These are phyloP conservation scores for Bothrops alternatus DNA, from an alignment of 2,797 vertebrate species.

Conservation along the genomic window DNA sequence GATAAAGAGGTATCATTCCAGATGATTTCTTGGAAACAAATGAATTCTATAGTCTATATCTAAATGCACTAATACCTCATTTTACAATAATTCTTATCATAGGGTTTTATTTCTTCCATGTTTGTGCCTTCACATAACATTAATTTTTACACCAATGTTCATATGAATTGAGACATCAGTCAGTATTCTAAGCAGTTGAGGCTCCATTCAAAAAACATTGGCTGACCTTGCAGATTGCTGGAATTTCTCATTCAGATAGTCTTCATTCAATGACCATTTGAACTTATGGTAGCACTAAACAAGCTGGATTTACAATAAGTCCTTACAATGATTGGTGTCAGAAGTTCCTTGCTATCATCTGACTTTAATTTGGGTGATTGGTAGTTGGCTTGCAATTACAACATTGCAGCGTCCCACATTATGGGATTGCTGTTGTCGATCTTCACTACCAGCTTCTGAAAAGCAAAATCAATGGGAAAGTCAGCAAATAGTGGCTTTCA, in stretches of 20 bases:
- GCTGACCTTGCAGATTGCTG: not conserved
- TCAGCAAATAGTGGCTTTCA: not conserved
- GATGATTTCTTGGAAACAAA: not conserved
- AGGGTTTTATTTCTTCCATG: not conserved
- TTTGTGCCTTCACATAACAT: not conserved
- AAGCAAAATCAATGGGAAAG: not conserved
- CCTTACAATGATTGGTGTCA: not conserved
- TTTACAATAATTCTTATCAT: not conserved
- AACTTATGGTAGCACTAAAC: not conserved
- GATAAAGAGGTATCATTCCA: not conserved
- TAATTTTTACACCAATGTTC: not conserved
- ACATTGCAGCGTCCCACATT: not conserved
- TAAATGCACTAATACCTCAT: not conserved
- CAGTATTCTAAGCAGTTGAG: not conserved
- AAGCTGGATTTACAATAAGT: not conserved
- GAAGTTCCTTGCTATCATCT: not conserved
- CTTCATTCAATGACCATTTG: not conserved
- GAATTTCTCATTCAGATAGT: not conserved
- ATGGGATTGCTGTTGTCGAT: not conserved
- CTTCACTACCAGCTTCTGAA: not conserved
- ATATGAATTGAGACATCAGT: not conserved
- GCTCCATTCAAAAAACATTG: not conserved
- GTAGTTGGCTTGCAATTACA: not conserved
- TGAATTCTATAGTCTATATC: not conserved
- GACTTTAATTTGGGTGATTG: too few species aligned